These are phyloP conservation scores for Microchirus variegatus DNA, from an alignment of 2,797 vertebrate species.

Conservation along the genomic window DNA sequence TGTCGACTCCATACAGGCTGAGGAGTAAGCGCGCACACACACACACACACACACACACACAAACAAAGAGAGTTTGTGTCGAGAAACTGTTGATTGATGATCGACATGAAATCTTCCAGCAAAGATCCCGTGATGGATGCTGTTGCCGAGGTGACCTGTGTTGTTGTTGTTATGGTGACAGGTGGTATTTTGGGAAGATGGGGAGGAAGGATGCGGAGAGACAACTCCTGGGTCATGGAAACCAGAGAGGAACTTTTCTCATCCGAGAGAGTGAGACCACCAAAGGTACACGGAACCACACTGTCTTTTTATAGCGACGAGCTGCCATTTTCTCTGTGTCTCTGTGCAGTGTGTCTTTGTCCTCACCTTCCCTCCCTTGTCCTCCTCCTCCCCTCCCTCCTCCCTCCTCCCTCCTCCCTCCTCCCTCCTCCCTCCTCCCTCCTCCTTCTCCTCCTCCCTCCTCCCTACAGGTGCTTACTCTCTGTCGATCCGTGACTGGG, in stretches of 20 bases:
- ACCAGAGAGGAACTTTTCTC: slow-evolving; percentile 91
- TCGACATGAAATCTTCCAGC: slow-evolving; percentile 30
- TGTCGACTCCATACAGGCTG: slow-evolving; percentile 96
- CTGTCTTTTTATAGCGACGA: neutral
- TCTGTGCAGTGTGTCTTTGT: neutral
- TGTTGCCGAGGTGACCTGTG: slow-evolving; percentile 39
- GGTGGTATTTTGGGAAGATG: slow-evolving; percentile 99
- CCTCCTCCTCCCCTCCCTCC: neutral
- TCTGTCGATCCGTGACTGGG: slow-evolving; percentile 94
- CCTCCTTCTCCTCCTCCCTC: neutral
- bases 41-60: slow-evolving; percentile 23
- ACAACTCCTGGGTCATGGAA: slow-evolving; percentile 87
- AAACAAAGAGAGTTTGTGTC: neutral
- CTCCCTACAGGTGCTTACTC: slow-evolving; percentile 89
- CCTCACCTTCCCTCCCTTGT: neutral
- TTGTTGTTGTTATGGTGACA: slow-evolving; percentile 72
- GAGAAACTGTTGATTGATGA: slow-evolving; percentile 4
- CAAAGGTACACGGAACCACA: slow-evolving; percentile 82
- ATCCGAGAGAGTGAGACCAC: slow-evolving; percentile 97
- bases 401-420: neutral
- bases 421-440: neutral
- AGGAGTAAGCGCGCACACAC: slow-evolving; percentile 87
- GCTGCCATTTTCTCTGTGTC: too few species aligned
- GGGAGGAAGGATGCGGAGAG: slow-evolving; percentile 95
- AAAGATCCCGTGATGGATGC: slow-evolving; percentile 31